Base-by-base conservation (phyloP, 2,888 invertebrate species). In the Ichneumoninae sp. region DNA sequence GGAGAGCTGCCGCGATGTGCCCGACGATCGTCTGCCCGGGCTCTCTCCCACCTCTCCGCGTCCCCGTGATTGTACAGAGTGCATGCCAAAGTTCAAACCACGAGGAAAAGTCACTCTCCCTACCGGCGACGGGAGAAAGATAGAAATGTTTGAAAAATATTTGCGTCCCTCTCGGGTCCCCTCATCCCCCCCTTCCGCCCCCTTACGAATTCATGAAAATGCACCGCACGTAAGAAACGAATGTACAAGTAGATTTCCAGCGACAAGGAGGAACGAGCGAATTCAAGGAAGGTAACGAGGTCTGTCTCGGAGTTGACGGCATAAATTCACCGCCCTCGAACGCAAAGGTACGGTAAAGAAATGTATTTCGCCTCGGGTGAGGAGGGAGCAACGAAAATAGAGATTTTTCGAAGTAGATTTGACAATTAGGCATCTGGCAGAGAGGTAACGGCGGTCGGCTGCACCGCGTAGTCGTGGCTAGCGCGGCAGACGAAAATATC, bases 401-500 rank as follows among this genome's bases (percentile, higher is more conserved):
- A 77, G 52, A 78, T 68, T 22, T 54, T 52, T 36, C 26, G 76
- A 78, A 81, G 81, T 78, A 60, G 81, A 84, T 77, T 77, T 70
- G 47, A 74, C 84, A 84, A 84, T 84, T 84, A 84, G 84, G 84
- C 81, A 84, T 84, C 84, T 84, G 84, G 84, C 66, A 70, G 65
- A 57, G 69, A 47, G 13, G 13, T 16, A 47, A 16, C 13, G 22
- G 52, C 47, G 65, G 78, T 60, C n/a, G 73, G 71, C 40, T 30
- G 22, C 13, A 44, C 26, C 19, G 66, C 50, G 69, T 63, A n/a
- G 4, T 36, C 52, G 81, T 73, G 75, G 74, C 84, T 87, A 88
- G 87, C 79, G 77, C 63, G 80, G 60, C 47, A 66, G 70, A 86
- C 88, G 83, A 91, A 90, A 91, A 91, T 91, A 91, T 87, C 88